Percentiles rank a stretch among this genome's conserved stretches.
These are phyloP conservation scores for Neosilurus hyrtlii DNA, from an alignment of 2,797 vertebrate genomes.

Conservation along the genomic window DNA sequence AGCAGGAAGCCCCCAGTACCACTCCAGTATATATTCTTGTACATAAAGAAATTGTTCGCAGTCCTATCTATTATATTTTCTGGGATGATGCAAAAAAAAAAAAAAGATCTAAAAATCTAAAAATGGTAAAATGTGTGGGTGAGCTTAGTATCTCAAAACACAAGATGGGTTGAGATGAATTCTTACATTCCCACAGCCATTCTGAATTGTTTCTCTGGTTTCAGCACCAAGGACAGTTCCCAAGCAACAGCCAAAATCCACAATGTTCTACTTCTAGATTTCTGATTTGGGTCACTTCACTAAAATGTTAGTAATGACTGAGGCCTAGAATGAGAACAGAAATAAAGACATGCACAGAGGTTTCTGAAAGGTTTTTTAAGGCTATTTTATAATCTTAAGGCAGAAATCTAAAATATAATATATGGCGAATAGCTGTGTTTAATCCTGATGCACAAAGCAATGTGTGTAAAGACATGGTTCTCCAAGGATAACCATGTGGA, in stretches of 20 bases:
- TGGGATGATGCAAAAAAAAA: neutral
- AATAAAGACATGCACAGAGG: neutral
- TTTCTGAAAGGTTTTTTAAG: neutral
- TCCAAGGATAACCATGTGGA: neutral
- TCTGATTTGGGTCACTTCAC: conserved; percentile 22
- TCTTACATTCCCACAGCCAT: neutral
- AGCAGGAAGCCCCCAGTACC: neutral
- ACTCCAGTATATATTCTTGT: neutral
- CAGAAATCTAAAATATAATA: neutral
- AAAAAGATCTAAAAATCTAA: neutral
- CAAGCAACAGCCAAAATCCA: conserved; percentile 18
- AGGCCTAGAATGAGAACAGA: neutral
- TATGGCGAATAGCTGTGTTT: neutral
- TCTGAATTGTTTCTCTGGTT: conserved; percentile 13
- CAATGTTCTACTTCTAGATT: neutral
- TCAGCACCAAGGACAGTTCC: conserved; percentile 75
- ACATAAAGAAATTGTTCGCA: neutral
- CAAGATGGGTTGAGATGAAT: neutral
- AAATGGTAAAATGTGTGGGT: neutral
- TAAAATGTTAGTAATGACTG: neutral
- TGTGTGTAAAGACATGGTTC: no score
- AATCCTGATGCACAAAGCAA: no score
- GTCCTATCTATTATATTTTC: neutral
- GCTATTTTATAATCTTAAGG: neutral
- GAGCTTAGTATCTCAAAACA: neutral